Evolutionary conservation across 2,797 vertebrate genomes (phyloP).

Genomic region (Morelia viridis): DNA sequence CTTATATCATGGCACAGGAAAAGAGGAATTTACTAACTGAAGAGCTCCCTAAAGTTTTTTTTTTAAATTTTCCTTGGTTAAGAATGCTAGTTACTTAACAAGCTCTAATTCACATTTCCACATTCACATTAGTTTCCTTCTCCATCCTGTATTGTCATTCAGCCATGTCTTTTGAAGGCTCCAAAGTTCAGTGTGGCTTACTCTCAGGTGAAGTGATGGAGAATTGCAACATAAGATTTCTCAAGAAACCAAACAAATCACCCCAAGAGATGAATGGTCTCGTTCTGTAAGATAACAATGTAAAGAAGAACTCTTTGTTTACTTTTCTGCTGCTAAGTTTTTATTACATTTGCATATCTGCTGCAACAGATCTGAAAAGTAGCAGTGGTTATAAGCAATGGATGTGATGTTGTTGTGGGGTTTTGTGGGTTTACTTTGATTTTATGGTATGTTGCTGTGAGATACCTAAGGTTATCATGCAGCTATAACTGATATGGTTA

Average conservation of each 20-base stretch:
- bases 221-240: neutral
- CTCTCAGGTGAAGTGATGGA: neutral
- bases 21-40: neutral
- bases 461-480: neutral
- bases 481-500: neutral
- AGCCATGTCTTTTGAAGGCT: neutral
- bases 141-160: neutral
- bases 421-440: neutral
- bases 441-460: neutral
- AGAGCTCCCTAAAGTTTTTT: no score
- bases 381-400: neutral
- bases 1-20: neutral
- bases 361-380: neutral
- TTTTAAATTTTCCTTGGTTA: no score
- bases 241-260: neutral
- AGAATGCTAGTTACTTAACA: no score
- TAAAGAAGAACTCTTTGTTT: conserved; percentile 1
- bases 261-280: neutral
- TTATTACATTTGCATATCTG: neutral
- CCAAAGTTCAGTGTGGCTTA: neutral
- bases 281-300: accelerated
- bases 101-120: neutral
- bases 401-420: neutral
- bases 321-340: neutral
- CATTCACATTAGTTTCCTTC: conserved; percentile 7